Base-by-base conservation (phyloP, 2,797 vertebrate species). In the Balearica regulorum region DNA sequence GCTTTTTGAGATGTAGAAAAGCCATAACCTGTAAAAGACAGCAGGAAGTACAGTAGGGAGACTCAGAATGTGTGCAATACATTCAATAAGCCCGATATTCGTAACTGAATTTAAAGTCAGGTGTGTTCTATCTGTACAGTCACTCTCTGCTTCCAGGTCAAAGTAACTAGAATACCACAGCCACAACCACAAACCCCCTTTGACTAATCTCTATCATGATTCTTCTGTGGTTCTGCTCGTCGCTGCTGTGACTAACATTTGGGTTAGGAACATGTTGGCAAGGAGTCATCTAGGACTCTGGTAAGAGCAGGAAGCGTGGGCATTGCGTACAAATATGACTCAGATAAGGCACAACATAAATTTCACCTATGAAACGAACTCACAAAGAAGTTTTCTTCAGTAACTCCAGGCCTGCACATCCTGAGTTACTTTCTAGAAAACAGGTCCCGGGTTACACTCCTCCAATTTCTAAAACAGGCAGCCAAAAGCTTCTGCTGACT, bases 11-110 rank as follows among this genome's bases (percentile, higher is more conserved):
- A 46, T 10, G 15, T 25, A n/a, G 31, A 69, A 54, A 71, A 90
- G 70, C 53, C n/a, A 54, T 6, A 61, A 39, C 7, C 20, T 70
- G 41, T 55, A 60, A 44, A 66, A 70, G n/a, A 65, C 35, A 94
- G 48, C 29, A 73, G 16, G 28, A 69, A 12, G 22, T 17, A n/a
- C 0, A 53, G 31, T 0, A 75, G 39, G 22, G 51, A 81, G 17
- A 12, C 62, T 53, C 16, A 6, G 13, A 37, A 37, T 1, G 1
- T 10, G 22, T 4, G 15, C 0, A 2, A 43, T 3, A 43, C 16
- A 13, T 9, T 62, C 2, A 0, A 10, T 55, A 35, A 55, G 11
- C 5, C 24, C 53, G 62, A 10, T n/a, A 51, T 24, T 49, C 65
- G 73, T 35, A 58, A 33, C 3, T 10, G 48, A 58, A 82, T 24